Conservation (phyloP, 1,140 invertebrate genomes). For the Heterodera schachtii region DNA sequence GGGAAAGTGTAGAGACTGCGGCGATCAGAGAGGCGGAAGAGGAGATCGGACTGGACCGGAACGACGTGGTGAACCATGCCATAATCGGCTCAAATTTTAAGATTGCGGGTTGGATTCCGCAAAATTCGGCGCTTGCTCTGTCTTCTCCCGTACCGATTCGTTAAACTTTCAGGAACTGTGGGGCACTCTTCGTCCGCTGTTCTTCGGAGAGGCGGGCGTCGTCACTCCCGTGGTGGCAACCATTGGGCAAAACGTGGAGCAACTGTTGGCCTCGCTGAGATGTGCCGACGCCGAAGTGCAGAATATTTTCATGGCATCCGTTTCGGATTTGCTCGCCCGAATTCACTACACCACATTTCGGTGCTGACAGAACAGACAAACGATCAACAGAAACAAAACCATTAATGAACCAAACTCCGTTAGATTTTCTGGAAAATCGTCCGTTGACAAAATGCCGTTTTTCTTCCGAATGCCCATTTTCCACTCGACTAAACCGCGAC, state of each 20-base stretch:
- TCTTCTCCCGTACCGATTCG: too few relatives aligned
- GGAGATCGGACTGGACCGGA: slow-evolving; percentile 13
- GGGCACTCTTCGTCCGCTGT: slow-evolving; percentile 5
- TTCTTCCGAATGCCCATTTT: slow-evolving; percentile 22
- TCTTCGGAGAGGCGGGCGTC: background rate
- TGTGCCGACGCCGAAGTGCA: slow-evolving; percentile 19
- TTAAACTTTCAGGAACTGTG: background rate
- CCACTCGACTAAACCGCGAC: background rate
- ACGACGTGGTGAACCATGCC: background rate
- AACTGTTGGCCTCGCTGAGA: background rate
- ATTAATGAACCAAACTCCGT: background rate
- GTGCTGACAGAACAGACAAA: background rate
- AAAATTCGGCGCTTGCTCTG: background rate
- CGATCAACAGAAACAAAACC: background rate
- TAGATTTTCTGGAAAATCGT: background rate
- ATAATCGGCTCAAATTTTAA: background rate
- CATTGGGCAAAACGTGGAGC: background rate
- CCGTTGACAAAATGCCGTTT: slow-evolving; percentile 3
- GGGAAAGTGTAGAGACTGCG: slow-evolving; percentile 10
- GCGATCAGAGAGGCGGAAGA: slow-evolving; percentile 23
- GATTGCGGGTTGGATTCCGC: background rate
- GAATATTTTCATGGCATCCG: slow-evolving; percentile 12
- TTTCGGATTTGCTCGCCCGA: slow-evolving; percentile 3
- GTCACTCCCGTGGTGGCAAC: slow-evolving; percentile 21
- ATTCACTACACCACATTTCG: slow-evolving; percentile 18